Base-by-base conservation (phyloP, 2,113 vertebrate genomes). In the Polypterus senegalus region DNA sequence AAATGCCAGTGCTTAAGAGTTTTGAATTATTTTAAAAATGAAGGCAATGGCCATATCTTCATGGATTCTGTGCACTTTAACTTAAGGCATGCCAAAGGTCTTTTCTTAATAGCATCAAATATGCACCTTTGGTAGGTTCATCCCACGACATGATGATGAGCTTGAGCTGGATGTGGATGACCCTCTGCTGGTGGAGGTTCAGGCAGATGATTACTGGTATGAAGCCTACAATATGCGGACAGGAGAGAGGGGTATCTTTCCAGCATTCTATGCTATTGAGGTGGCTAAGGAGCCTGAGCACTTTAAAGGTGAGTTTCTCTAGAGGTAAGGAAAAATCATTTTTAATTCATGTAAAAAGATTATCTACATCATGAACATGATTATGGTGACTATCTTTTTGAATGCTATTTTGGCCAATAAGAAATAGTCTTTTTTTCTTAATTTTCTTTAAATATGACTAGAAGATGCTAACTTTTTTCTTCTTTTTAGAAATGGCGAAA, bases 161-260 rank as follows among this genome's bases (percentile, higher is more conserved):
- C 71, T 99, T 65, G 92, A 98, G 77, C 78, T 99, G 71, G 94
- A 99, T 69, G 93, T 96, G 67, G 92, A 97, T 0, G 95, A 99
- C 66, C 95, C 96, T 0, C 73, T 99, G 73, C 79, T 96, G 72
- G 93, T 99, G 79, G 90, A 93, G 79, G 82, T 95, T 49, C 92
- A 98, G 80, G 94, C 90, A 0, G 96, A 98, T 67, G 96, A 99
- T 74, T 95, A 87, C 70, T 99, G 96, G 96, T 99, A 94, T 0
- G 94, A 98, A 70, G 96, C 92, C 61, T 94, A 91, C 83, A 99
- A 99, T 76, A 99, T 98, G 96, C 81, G 96, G 62, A 97, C 90
- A 0, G 91, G 95, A 0, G 86, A 87, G 58, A 83, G 76, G 1
- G 96, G 96, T 8, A 83, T 93, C 76, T 99, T 99, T 66, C 96